Base-by-base conservation (phyloP, 2,888 invertebrate species). In the Phorcus lineatus region DNA sequence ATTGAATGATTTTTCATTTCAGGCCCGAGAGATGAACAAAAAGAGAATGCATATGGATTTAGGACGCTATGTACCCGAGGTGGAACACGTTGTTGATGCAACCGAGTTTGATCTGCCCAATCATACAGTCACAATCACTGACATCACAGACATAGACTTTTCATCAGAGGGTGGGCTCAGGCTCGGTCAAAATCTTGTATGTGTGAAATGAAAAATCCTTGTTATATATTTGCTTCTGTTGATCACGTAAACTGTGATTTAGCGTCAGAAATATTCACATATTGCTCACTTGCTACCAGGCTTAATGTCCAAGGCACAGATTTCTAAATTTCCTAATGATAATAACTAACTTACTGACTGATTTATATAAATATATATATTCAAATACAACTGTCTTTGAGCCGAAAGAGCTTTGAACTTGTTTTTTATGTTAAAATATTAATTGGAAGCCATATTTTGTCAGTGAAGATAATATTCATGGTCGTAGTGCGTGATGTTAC, bases 91-190 rank as follows among this genome's bases (percentile, higher is more conserved):
- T 36, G 84, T 85, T 0, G 81, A 86, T 22, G 81, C 86, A 11
- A 80, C 85, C 55, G 85, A 89, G 13, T 85, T 85, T 78, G 90
- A 91, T 70, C 83, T 91, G 36, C 90, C 89, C n/a, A 82, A 88
- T 7, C 91, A 91, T 77, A 90, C 90, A 6, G 90, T 91, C 7
- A 90, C 90, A 22, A 86, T 91, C 36, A 89, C 90, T 22, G 89
- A 91, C 76, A 87, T 91, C 66, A 87, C 89, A 1, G 88, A 90
- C 47, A 82, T 91, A 7, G 90, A 91, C 77, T 84, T 90, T 53
- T 84, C 88, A 36, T 88, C 88, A 7, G 86, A 88, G 40, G 82
- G 86, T 77, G 91, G 90, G 2, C 81, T 88, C 9, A 74, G 85
- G 13, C 86, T 91, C 7, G 90, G 91, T 17, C 82, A 83, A 31